Evolutionary conservation across 2,797 vertebrate species (phyloP).

Genomic region (Sebastiscus tertius): DNA sequence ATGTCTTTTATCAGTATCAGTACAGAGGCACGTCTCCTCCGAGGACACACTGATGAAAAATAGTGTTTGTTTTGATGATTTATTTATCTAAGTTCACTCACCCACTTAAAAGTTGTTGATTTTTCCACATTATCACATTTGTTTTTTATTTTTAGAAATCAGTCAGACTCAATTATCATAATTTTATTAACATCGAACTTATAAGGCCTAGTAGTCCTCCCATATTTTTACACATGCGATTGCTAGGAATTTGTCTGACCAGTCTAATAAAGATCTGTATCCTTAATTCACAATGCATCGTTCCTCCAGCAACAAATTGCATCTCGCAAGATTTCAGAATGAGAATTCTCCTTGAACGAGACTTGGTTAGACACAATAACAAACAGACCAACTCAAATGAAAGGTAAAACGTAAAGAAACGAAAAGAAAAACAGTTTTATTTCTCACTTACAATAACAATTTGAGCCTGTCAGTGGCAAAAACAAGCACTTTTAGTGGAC

Average conservation of each 20-base stretch:
- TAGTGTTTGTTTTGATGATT: slow-evolving; percentile 34
- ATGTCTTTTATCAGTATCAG: slow-evolving; percentile 17
- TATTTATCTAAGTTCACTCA: slow-evolving; percentile 36
- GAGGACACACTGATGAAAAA: slow-evolving; percentile 19
- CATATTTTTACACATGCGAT: not conserved
- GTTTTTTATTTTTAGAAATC: not conserved
- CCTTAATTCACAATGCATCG: not conserved
- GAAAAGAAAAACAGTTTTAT: not conserved
- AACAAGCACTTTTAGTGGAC: not conserved
- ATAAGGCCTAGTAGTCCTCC: not conserved
- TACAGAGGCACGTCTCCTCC: slow-evolving; percentile 8
- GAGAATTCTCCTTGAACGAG: not conserved
- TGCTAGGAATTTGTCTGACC: not conserved
- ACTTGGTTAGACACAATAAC: not conserved
- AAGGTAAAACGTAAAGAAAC: not conserved
- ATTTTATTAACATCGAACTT: not conserved
- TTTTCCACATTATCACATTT: not conserved
- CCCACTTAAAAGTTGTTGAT: slow-evolving; percentile 23
- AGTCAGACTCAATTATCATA: not conserved
- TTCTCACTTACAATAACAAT: not conserved
- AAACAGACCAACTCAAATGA: not conserved
- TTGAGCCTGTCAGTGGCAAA: not conserved
- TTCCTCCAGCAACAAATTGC: too few relatives aligned
- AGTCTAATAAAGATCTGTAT: not conserved
- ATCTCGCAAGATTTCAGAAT: too few relatives aligned